phyloP scores from a whole-genome alignment of 2,888 invertebrate species.

The Eupithecia subumbrata region DNA sequence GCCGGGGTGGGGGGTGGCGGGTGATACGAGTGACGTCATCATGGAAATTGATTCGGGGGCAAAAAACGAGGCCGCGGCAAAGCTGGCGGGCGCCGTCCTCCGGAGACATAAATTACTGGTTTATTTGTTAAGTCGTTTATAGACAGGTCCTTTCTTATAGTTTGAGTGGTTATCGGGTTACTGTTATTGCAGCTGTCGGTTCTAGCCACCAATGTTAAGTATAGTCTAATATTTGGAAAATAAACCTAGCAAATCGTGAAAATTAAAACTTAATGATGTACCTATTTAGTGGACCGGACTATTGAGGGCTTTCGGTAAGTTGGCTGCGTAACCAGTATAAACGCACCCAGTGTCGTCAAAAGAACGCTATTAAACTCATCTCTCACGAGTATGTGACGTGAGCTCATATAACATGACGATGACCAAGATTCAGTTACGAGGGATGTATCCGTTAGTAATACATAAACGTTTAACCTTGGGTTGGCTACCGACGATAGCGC shows the following conservation, averaged over 20 bases:
- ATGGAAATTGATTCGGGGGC: slow-evolving; percentile 79
- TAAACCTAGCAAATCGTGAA: not conserved
- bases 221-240: not conserved
- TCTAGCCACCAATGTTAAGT: not conserved
- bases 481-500: slow-evolving; percentile 20
- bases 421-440: not conserved
- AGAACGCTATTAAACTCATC: not conserved
- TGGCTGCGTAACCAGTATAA: not conserved
- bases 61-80: slow-evolving; percentile 77
- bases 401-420: not conserved
- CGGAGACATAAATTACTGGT: slow-evolving; percentile 72
- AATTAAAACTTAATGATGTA: not conserved
- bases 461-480: slow-evolving; percentile 2
- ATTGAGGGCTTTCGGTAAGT: not conserved
- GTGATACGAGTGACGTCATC: slow-evolving; percentile 71
- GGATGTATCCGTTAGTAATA: not conserved
- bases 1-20: slow-evolving; percentile 52
- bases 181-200: slow-evolving; percentile 48
- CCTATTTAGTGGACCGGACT: not conserved
- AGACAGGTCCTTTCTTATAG: slow-evolving; percentile 61
- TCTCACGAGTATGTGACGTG: not conserved
- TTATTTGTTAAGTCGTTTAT: slow-evolving; percentile 68
- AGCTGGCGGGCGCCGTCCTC: slow-evolving; percentile 68
- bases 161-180: slow-evolving; percentile 57
- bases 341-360: not conserved